Evolutionary conservation across 1,140 invertebrate species (phyloP).

Genomic region (Gryllus bimaculatus): DNA sequence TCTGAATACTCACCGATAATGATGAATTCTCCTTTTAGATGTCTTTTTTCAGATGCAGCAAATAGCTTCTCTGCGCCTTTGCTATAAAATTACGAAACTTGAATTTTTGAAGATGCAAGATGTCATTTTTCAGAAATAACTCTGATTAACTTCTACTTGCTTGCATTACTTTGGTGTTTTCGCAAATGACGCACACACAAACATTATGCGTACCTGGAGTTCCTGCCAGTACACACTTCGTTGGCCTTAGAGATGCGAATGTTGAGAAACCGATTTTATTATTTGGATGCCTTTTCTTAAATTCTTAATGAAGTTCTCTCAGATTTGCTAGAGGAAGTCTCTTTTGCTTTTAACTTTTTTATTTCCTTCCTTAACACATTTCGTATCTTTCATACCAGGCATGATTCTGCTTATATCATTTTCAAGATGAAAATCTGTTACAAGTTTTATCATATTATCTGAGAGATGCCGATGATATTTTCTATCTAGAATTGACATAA

Average conservation of each 20-base stretch:
- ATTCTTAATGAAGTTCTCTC: background rate
- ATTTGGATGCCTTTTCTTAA: background rate
- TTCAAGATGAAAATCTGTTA: background rate
- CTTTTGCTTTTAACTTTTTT: background rate
- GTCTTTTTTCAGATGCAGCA: too few relatives aligned
- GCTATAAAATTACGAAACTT: too few relatives aligned
- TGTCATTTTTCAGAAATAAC: too few relatives aligned
- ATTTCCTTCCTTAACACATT: background rate
- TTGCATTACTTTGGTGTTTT: background rate
- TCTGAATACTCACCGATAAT: too few relatives aligned
- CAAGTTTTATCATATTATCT: background rate
- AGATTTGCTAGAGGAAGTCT: too few relatives aligned
- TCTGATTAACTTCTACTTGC: background rate
- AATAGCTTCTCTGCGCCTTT: too few relatives aligned
- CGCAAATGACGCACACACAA: background rate
- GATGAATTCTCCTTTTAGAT: too few relatives aligned
- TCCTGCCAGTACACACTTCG: background rate
- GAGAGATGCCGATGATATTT: background rate
- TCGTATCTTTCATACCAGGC: background rate
- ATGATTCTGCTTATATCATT: background rate
- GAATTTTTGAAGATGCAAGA: too few relatives aligned
- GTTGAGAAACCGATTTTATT: background rate
- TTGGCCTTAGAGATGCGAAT: background rate
- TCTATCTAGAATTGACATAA: background rate
- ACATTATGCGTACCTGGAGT: background rate